These are phyloP conservation scores for Calliopsis andreniformis DNA, from an alignment of 1,140 invertebrate species.

Conservation along the genomic window DNA sequence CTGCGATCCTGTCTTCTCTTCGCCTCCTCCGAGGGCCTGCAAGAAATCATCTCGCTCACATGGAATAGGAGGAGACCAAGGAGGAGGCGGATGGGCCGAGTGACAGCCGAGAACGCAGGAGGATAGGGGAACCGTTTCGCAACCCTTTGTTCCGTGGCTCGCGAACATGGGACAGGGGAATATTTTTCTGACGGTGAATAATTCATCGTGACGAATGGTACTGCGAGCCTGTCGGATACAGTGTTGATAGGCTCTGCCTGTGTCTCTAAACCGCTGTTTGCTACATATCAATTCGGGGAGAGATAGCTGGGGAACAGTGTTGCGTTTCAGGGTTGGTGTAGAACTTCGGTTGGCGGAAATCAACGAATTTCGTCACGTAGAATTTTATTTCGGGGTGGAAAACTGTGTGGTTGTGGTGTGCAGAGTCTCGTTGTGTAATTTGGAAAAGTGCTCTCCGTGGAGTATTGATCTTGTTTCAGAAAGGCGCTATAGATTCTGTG, in stretches of 20 bases:
- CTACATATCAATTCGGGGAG: conserved; percentile 21
- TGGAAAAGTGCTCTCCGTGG: too few species aligned
- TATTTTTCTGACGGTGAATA: conserved; percentile 25
- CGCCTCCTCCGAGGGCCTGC: conserved; percentile 18
- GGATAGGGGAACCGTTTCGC: neutral
- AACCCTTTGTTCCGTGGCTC: conserved; percentile 19
- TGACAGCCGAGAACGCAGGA: conserved; percentile 33
- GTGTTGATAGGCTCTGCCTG: neutral
- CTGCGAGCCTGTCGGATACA: too few species aligned
- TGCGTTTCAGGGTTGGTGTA: neutral
- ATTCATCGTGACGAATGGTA: conserved; percentile 34
- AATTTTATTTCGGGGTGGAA: too few species aligned
- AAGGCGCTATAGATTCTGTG: too few species aligned
- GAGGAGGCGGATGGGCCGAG: conserved; percentile 14
- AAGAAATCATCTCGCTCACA: conserved; percentile 50
- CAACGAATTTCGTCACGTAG: too few species aligned
- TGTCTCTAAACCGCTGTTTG: conserved; percentile 20
- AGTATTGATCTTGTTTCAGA: too few species aligned
- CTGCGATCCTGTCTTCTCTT: conserved; percentile 34
- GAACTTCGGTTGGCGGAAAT: too few species aligned
- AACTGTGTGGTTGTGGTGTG: too few species aligned
- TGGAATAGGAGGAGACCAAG: conserved; percentile 56
- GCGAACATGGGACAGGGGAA: neutral
- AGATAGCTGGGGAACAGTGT: neutral
- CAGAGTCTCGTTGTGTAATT: too few species aligned